Evolutionary conservation across 2,797 vertebrate species (phyloP), one percentile per base, ranked within the genome.

Genomic region (Gephyroberyx darwinii): DNA sequence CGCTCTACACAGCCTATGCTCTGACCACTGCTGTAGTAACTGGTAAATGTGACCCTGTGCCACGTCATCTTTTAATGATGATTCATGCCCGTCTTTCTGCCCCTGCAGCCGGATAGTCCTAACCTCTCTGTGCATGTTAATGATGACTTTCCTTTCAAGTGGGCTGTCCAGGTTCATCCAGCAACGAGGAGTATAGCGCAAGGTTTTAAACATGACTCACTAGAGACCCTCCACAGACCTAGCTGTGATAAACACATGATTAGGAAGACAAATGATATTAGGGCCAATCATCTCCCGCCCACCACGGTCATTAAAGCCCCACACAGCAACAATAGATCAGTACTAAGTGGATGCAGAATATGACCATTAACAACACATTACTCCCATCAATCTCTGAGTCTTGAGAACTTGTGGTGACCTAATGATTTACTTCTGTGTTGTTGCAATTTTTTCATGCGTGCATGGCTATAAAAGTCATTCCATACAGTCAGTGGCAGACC

Each of bases 241-340:
- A 79, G 82, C 83, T 86, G 90, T 93, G 93, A 96, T 95, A 94
- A 96, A 96, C 94, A 94, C 92, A 91, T 94, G 93, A 96, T 96
- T 96, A 96, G 94, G 92, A 94, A 94, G 93, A 96, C 90, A 95
- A 95, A 95, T 95, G 94, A 94, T 95, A 95, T 92, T 92, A 95
- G 89, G 70, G 85, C 93, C 92, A 92, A 96, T 96, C 95, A 96
- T 96, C 95, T 93, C 88, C 86, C 83, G 82, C 94, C 95, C 95
- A 95, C 94, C 90, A 86, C 74, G 91, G 94, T 93, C 95, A 94
- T 97, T 96, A 96, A 94, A 95, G 93, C 87, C 86, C 82, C 90
- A 92, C 89, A 86, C 77, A 91, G 91, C 82, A 90, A 92, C 92
- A 93, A 95, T 97, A 94, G 85, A 96, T 97, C 96, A 96, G 84